phyloP scores from a whole-genome alignment of 2,113 vertebrate genomes.

The Hippoglossus stenolepis region DNA sequence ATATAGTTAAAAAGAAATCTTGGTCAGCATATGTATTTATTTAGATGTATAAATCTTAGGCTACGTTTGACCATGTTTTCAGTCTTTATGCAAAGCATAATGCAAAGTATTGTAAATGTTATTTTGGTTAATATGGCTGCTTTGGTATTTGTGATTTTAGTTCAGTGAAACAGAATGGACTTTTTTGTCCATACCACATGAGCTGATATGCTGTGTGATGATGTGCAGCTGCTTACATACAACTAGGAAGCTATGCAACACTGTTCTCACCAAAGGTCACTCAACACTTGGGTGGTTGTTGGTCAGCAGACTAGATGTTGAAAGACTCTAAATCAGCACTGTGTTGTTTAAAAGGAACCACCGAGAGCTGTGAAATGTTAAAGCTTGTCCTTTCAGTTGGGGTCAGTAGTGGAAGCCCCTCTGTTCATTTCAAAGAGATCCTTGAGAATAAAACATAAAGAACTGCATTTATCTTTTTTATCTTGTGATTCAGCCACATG shows the following conservation, averaged over 20 bases:
- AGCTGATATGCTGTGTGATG: background rate
- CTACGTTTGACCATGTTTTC: too few relatives aligned
- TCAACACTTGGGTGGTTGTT: conserved; percentile 42
- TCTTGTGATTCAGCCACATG: background rate
- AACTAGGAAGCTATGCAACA: conserved; percentile 1
- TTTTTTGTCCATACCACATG: background rate
- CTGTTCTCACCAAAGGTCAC: conserved; percentile 35
- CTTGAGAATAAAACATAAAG: background rate
- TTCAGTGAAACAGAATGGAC: too few relatives aligned
- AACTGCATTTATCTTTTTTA: background rate
- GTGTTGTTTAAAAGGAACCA: conserved; percentile 11
- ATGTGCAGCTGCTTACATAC: conserved; percentile 31
- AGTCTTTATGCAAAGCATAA: too few relatives aligned
- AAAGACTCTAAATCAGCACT: conserved; percentile 22
- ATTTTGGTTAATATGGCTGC: too few relatives aligned
- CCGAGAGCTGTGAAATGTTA: background rate
- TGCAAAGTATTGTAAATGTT: too few relatives aligned
- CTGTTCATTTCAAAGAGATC: background rate
- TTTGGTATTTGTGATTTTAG: too few relatives aligned
- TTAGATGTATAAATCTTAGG: too few relatives aligned
- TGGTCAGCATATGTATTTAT: too few relatives aligned
- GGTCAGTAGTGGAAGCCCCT: background rate
- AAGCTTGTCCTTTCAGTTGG: background rate
- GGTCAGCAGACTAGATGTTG: conserved; percentile 9
- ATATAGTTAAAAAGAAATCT: too few relatives aligned